phyloP scores from a whole-genome alignment of 2,888 invertebrate species.

The Cordilura impudica region DNA sequence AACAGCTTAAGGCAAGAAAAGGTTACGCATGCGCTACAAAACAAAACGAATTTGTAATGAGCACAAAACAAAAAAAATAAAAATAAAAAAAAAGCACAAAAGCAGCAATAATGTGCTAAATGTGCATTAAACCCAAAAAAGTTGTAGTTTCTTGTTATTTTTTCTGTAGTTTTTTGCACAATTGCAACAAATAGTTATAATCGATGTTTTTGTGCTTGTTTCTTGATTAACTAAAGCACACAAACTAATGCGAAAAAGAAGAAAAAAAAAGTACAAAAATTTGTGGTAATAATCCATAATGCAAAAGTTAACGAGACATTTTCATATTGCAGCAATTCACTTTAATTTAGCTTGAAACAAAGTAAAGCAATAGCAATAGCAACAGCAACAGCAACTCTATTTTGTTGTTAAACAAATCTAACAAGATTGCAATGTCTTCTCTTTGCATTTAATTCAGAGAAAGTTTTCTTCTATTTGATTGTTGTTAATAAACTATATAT shows the following conservation, averaged over 20 bases:
- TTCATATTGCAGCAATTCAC: conserved; percentile 4
- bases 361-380: background rate
- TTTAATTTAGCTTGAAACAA: background rate
- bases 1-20: conserved; percentile 46
- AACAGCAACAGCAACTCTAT: background rate
- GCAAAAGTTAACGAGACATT: background rate
- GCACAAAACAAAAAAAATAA: background rate
- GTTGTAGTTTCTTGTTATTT: conserved; percentile 14
- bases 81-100: background rate
- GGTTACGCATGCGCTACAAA: conserved; percentile 56
- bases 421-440: conserved; percentile 27
- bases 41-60: conserved; percentile 29
- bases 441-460: conserved; percentile 20
- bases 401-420: background rate
- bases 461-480: conserved; percentile 36
- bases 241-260: background rate
- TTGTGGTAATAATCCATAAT: conserved; percentile 15
- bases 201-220: background rate
- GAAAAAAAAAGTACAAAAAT: background rate
- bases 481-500: background rate
- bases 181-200: conserved; percentile 34
- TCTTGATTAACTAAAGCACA: background rate
- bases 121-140: conserved; percentile 44
- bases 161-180: background rate
- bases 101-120: conserved; percentile 35